Evolutionary conservation across 2,888 invertebrate genomes (phyloP).

Genomic region (Agrotis ipsilon): DNA sequence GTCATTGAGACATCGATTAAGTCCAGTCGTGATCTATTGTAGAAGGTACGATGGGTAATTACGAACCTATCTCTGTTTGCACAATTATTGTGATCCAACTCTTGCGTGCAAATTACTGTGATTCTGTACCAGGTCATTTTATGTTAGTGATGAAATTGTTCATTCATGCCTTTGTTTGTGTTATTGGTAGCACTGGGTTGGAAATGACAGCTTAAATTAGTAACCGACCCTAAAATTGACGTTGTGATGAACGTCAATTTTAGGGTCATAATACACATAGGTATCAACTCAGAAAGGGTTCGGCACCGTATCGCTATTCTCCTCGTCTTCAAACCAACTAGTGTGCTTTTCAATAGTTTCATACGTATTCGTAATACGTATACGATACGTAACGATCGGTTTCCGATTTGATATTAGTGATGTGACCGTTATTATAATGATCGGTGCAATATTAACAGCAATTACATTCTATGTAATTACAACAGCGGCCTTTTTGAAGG

Average conservation of each 20-base stretch:
- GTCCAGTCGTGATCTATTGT: slow-evolving; percentile 69
- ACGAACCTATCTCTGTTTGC: slow-evolving; percentile 60
- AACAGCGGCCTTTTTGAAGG: not conserved
- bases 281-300: not conserved
- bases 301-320: not conserved
- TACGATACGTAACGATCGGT: too few relatives aligned
- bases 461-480: not conserved
- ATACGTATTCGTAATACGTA: too few relatives aligned
- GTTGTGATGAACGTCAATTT: not conserved
- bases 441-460: not conserved
- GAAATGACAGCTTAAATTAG: slow-evolving; percentile 8
- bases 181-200: not conserved
- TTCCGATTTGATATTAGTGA: too few relatives aligned
- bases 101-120: slow-evolving; percentile 42
- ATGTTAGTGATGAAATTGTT: slow-evolving; percentile 38
- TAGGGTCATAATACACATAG: not conserved
- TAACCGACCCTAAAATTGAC: too few relatives aligned
- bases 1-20: slow-evolving; percentile 69
- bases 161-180: slow-evolving; percentile 13
- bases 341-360: too few relatives aligned
- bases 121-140: slow-evolving; percentile 21
- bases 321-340: not conserved
- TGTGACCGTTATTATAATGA: too few relatives aligned
- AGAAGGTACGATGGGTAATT: slow-evolving; percentile 65
- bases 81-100: slow-evolving; percentile 56